Evolutionary conservation across 2,113 vertebrate species (phyloP).

Genomic region (Muntiacus reevesi): DNA sequence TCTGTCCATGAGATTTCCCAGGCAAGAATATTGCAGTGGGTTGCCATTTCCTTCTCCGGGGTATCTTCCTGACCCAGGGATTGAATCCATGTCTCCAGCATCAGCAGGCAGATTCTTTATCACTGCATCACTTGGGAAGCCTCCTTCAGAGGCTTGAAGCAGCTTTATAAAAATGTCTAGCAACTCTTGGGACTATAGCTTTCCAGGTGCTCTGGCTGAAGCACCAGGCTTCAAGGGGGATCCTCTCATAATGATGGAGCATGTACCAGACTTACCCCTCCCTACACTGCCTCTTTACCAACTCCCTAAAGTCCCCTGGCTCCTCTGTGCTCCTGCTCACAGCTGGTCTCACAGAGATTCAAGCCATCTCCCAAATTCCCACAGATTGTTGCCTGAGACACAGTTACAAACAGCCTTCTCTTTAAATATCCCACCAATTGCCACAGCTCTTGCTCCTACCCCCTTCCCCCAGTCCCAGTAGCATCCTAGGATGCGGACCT

Average conservation of each 20-base stretch:
- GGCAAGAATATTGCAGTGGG: background rate
- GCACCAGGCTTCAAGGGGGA: background rate
- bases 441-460: background rate
- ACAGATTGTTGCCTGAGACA: background rate
- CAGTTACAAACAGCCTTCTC: background rate
- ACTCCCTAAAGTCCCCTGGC: background rate
- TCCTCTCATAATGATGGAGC: background rate
- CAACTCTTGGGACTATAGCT: background rate
- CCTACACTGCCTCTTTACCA: background rate
- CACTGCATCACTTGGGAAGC: background rate
- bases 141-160: background rate
- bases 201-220: background rate
- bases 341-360: background rate
- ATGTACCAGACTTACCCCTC: background rate
- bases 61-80: background rate
- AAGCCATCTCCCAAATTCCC: background rate
- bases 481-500: background rate
- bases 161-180: background rate
- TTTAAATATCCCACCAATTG: background rate
- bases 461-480: background rate
- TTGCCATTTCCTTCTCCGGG: background rate
- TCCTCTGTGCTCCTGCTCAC: background rate
- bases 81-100: background rate
- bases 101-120: background rate
- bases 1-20: background rate